A percentile compares a stretch with the other conserved stretches of the same genome.
These are phyloP conservation scores for Tragelaphus strepsiceros DNA, from an alignment of 2,113 vertebrate genomes.

Conservation along the genomic window DNA sequence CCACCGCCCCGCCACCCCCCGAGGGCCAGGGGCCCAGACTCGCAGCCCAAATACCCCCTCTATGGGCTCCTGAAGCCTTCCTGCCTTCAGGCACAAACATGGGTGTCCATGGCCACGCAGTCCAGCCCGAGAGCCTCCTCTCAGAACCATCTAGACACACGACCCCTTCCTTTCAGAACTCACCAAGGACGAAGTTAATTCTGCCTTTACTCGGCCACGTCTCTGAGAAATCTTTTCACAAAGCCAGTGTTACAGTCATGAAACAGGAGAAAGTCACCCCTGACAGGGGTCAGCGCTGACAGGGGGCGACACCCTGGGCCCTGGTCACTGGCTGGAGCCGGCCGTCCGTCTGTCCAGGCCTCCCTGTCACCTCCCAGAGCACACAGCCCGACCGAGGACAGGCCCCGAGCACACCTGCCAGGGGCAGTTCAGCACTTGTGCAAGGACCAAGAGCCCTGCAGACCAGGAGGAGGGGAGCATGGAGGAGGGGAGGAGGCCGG, in stretches of 20 bases:
- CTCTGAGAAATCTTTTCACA: neutral
- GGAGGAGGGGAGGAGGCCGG: neutral
- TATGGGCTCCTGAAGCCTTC: neutral
- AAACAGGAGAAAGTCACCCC: neutral
- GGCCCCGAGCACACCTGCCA: neutral
- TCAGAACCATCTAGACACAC: neutral
- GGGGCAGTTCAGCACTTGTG: neutral
- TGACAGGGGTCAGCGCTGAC: neutral
- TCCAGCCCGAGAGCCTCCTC: neutral
- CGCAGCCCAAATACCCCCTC: neutral
- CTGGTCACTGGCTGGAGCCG: neutral
- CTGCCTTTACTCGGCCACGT: neutral
- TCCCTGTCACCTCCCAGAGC: neutral
- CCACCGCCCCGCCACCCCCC: rapidly evolving
- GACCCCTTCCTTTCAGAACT: neutral
- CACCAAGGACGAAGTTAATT: neutral
- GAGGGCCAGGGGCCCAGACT: neutral
- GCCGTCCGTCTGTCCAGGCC: neutral
- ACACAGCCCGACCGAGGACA: rapidly evolving
- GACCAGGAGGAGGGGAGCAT: neutral
- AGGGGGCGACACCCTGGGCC: neutral
- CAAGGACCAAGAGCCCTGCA: neutral
- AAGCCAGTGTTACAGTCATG: neutral
- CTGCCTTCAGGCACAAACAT: neutral
- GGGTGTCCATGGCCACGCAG: too few relatives aligned